Conservation (phyloP, 92 coral and sea anemone genomes). For the Zoanthus sansibaricus region DNA sequence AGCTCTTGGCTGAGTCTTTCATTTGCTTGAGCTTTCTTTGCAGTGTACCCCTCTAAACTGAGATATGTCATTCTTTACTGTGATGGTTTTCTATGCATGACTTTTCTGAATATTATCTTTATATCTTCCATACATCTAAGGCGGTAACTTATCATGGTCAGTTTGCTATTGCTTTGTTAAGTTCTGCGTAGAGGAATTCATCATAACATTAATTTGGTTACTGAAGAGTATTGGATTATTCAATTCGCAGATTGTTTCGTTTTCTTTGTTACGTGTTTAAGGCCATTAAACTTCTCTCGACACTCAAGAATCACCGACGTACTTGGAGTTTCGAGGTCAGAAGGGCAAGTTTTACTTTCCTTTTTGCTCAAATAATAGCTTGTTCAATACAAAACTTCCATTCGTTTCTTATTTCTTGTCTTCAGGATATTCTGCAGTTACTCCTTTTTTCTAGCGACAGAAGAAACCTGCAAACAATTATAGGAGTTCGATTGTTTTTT, state of each 20-base stretch:
- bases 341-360: background rate
- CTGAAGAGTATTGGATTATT: background rate
- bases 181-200: too few relatives aligned
- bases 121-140: background rate
- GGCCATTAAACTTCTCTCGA: background rate
- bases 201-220: background rate
- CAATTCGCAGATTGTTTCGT: background rate
- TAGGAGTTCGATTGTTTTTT: too few relatives aligned
- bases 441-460: too few relatives aligned
- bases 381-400: too few relatives aligned
- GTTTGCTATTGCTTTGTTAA: too few relatives aligned
- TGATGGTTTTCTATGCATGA: background rate
- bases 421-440: too few relatives aligned
- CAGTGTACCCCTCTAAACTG: constrained; percentile 63
- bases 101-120: background rate
- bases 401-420: too few relatives aligned
- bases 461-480: too few relatives aligned
- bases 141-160: too few relatives aligned
- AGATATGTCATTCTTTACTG: constrained; percentile 28
- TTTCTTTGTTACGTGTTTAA: background rate
- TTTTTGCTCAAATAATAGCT: background rate
- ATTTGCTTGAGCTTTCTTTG: constrained; percentile 72
- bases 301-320: background rate
- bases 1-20: constrained; percentile 82
- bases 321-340: background rate